phyloP scores from a whole-genome alignment of 2,797 vertebrate species.

The Cichlasoma orientale region DNA sequence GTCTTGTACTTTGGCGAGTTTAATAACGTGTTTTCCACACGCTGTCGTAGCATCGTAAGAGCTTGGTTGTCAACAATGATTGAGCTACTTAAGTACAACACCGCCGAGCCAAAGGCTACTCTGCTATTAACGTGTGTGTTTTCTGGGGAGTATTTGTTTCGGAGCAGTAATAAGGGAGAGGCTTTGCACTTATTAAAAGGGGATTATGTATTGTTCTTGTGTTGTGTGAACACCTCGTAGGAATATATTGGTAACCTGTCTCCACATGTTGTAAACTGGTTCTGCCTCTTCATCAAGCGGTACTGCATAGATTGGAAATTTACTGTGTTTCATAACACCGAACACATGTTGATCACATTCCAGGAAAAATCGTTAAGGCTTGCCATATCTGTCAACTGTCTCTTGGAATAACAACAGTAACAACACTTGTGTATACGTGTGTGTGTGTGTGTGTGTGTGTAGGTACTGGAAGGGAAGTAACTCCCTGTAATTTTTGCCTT shows the following conservation, averaged over 20 bases:
- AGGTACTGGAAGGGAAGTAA: not conserved
- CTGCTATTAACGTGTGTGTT: not conserved
- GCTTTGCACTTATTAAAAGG: not conserved
- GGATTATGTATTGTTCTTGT: not conserved
- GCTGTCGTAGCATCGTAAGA: not conserved
- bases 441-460: not conserved
- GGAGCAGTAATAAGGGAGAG: not conserved
- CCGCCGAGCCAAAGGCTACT: not conserved
- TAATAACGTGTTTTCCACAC: not conserved
- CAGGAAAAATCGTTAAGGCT: not conserved
- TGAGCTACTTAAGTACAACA: constrained; percentile 17
- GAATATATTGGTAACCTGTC: constrained; percentile 44
- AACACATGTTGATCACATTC: not conserved
- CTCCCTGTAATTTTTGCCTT: not conserved
- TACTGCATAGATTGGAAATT: not conserved
- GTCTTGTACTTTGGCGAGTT: constrained; percentile 1
- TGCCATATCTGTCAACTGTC: not conserved
- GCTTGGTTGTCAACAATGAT: constrained; percentile 33
- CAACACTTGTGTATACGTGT: not conserved
- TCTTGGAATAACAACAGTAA: not conserved
- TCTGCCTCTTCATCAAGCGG: constrained; percentile 1
- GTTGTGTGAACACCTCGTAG: constrained; percentile 48
- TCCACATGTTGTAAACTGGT: constrained; percentile 64
- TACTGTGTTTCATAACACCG: not conserved
- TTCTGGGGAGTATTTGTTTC: not conserved